A percentile compares a stretch with the other conserved stretches of the same genome.
These are phyloP conservation scores for Onchidella celtica DNA, from an alignment of 2,888 invertebrate species.

Conservation along the genomic window DNA sequence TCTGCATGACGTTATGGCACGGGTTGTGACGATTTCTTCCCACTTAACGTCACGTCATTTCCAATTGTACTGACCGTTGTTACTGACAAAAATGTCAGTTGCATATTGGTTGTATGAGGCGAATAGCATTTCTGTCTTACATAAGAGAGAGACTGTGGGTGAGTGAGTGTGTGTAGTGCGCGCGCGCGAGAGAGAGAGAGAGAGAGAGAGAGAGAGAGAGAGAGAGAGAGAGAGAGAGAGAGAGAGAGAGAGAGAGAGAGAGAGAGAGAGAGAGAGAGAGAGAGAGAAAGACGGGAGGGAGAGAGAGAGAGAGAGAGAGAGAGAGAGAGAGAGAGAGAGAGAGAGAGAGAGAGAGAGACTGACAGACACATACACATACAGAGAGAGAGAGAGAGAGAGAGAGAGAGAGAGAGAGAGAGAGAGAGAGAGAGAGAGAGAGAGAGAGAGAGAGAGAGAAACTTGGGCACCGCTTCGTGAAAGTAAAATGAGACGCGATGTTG, in stretches of 20 bases:
- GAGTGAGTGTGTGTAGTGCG: too few species aligned
- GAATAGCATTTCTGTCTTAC: too few species aligned
- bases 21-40: too few species aligned
- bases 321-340: neutral
- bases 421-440: constrained; percentile 6
- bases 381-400: neutral
- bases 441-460: neutral
- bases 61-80: too few species aligned
- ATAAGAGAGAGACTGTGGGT: too few species aligned
- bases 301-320: constrained; percentile 15
- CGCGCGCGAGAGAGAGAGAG: too few species aligned
- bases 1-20: too few species aligned
- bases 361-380: neutral
- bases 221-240: neutral
- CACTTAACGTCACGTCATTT: too few species aligned
- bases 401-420: neutral
- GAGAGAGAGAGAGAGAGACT: neutral
- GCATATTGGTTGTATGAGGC: too few species aligned
- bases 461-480: too few species aligned
- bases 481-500: too few species aligned
- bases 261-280: neutral
- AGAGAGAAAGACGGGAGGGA: neutral
- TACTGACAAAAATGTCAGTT: too few species aligned
- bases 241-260: neutral
- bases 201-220: neutral